phyloP scores from a whole-genome alignment of 2,113 vertebrate species.

The Cyprinus carpio region DNA sequence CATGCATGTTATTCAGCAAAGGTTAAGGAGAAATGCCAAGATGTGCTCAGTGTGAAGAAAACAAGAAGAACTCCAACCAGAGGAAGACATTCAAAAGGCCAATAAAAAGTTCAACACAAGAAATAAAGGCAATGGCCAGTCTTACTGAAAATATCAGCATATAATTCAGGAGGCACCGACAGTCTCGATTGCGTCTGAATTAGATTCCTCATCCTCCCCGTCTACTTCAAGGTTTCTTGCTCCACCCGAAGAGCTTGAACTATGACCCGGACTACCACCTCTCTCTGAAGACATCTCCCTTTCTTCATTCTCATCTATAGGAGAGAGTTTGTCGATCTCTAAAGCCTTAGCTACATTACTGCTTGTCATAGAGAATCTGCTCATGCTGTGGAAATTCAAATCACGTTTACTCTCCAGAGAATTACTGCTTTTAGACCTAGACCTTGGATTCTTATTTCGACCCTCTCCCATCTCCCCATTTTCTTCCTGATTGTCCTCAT shows the following conservation, averaged over 20 bases:
- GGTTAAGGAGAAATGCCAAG: conserved; percentile 52
- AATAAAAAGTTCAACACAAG: conserved; percentile 2
- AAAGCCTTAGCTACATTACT: conserved; percentile 39
- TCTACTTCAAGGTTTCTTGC: conserved; percentile 49
- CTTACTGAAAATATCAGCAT: conserved; percentile 66
- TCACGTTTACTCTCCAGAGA: neutral
- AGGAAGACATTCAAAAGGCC: conserved; percentile 58
- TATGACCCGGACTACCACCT: conserved; percentile 45
- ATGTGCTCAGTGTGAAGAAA: conserved; percentile 6
- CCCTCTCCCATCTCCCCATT: conserved; percentile 40
- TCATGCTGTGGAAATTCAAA: conserved; percentile 55
- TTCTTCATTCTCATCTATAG: conserved; percentile 71
- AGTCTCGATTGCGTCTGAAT: conserved; percentile 67
- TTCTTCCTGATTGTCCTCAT: conserved; percentile 55
- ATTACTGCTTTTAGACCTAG: conserved; percentile 43
- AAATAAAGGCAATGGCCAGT: neutral
- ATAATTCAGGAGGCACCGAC: conserved; percentile 69
- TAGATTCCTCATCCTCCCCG: conserved; percentile 58
- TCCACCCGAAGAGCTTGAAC: conserved; percentile 42
- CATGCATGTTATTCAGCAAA: conserved; percentile 55
- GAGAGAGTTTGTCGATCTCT: conserved; percentile 61
- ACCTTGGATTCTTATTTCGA: conserved; percentile 47
- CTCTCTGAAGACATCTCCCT: conserved; percentile 53
- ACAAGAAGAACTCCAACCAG: conserved; percentile 61
- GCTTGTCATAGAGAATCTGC: conserved; percentile 59